phyloP scores from a whole-genome alignment of 2,113 vertebrate species.

The Nyctibius bracteatus region DNA sequence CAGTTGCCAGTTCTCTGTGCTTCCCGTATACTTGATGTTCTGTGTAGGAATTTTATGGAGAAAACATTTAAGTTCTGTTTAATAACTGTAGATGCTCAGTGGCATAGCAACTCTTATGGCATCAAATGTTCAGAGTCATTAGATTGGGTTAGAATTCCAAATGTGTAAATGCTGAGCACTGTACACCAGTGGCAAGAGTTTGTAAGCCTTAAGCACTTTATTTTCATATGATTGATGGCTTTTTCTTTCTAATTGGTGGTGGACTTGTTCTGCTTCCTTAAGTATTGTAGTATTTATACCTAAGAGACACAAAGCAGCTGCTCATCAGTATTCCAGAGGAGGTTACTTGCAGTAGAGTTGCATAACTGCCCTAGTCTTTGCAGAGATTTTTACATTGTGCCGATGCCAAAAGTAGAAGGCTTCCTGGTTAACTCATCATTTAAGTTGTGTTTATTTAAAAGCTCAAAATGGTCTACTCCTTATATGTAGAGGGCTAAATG shows the following conservation, averaged over 20 bases:
- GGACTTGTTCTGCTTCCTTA: constrained; percentile 38
- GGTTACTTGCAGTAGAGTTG: constrained; percentile 83
- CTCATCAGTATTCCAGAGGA: constrained; percentile 83
- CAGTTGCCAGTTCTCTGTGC: background rate
- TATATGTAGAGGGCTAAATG: background rate
- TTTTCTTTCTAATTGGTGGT: constrained; percentile 24
- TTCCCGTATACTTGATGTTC: background rate
- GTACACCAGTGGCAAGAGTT: background rate
- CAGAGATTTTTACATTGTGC: constrained; percentile 22
- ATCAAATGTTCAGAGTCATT: background rate
- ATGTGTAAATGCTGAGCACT: background rate
- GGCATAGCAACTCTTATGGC: background rate
- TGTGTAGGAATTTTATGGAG: background rate
- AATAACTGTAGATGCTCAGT: background rate
- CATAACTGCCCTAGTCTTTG: constrained; percentile 84
- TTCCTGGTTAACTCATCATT: constrained; percentile 41
- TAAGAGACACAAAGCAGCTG: constrained; percentile 53
- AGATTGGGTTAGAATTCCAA: background rate
- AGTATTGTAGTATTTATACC: constrained; percentile 41
- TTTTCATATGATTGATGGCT: constrained; percentile 16
- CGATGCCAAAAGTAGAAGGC: constrained; percentile 32
- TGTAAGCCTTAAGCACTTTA: background rate
- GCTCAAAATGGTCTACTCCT: background rate
- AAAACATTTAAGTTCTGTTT: background rate
- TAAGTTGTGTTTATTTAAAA: background rate